A percentile compares a stretch with the other conserved stretches of the same genome.
phyloP scores from a whole-genome alignment of 2,888 invertebrate species.

The Idaea biselata region DNA sequence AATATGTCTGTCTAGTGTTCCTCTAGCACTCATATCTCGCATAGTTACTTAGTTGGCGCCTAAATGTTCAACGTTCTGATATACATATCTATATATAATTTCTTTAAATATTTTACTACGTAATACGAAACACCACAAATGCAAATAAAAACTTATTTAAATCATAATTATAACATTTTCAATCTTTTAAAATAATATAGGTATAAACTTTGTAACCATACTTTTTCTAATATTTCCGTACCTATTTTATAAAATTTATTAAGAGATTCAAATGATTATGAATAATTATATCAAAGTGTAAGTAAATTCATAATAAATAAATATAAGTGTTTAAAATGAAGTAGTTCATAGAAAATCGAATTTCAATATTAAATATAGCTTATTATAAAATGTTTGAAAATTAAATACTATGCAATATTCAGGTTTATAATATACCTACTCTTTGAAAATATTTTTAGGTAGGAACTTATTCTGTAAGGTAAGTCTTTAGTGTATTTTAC shows the following conservation, averaged over 20 bases:
- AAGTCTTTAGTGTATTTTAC: no score
- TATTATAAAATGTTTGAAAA: neutral
- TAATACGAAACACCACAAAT: neutral
- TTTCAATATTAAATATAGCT: neutral
- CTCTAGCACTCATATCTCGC: no score
- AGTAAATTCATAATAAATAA: neutral
- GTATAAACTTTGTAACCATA: neutral
- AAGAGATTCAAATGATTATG: slow-evolving; percentile 21
- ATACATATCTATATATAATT: no score
- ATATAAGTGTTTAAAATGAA: neutral
- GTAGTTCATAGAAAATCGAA: neutral
- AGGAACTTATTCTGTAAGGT: no score
- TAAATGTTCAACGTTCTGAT: no score
- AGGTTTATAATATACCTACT: neutral
- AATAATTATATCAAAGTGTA: slow-evolving; percentile 30
- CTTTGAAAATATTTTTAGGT: neutral
- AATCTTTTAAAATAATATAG: neutral
- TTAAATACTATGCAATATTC: neutral
- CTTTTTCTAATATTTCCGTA: neutral
- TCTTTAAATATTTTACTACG: neutral
- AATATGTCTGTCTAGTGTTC: no score
- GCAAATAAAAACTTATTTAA: neutral
- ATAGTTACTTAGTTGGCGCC: no score
- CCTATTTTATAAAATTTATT: neutral
- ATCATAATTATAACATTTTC: neutral